Conservation (phyloP, 92 coral and sea anemone genomes). For the Ricordea florida region DNA sequence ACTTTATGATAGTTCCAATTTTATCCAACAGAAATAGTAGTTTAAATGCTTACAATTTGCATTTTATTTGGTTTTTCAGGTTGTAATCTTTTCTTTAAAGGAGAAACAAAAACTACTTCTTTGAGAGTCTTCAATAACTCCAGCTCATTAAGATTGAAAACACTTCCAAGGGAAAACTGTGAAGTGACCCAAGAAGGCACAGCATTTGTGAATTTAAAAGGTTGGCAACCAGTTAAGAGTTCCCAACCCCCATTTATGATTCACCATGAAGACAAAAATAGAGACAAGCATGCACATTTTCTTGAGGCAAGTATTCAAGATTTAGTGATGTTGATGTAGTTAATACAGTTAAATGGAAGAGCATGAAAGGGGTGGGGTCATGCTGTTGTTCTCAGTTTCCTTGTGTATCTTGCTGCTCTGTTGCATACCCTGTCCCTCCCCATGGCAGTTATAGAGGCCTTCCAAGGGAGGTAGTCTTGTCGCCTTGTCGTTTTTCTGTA, state of each 20-base stretch:
- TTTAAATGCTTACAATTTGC: background rate
- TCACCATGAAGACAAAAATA: background rate
- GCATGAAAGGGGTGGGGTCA: no score
- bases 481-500: no score
- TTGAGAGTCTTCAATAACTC: conserved; percentile 8
- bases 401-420: no score
- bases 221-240: background rate
- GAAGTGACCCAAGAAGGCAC: background rate
- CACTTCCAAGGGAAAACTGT: background rate
- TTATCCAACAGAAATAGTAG: background rate
- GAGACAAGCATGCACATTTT: background rate
- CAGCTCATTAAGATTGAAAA: background rate
- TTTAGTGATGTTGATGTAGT: background rate
- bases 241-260: background rate
- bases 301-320: background rate
- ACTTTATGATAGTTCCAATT: background rate
- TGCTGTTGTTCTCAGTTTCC: background rate
- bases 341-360: background rate
- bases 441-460: no score
- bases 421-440: no score
- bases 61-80: conserved; percentile 2
- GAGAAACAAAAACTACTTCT: background rate
- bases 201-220: background rate
- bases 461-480: no score
- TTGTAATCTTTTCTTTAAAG: background rate